Base-by-base conservation (phyloP, 2,797 vertebrate genomes). In the Champsocephalus gunnari region DNA sequence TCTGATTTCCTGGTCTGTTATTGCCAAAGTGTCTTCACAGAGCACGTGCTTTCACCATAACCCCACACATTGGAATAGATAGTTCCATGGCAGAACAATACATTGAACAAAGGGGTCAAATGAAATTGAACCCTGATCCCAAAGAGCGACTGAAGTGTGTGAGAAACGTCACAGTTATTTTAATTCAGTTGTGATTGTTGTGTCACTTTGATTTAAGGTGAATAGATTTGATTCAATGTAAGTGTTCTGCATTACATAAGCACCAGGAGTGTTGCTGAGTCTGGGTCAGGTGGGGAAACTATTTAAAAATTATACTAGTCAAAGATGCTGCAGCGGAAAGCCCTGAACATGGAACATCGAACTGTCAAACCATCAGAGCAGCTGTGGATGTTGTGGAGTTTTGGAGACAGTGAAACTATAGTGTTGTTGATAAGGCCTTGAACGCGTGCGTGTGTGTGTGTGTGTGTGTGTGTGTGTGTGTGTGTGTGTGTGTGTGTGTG, bases 351-450 rank as follows among this genome's bases (percentile, higher is more conserved):
- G 7, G 19, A 45, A 57, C 50, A 43, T 17, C 7, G 8, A 55
- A 21, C 5, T 51, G 16, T 43, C 1, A 24, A 69, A 53, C 16
- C 34, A 21, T 9, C 9, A n/a, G n/a, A 58, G 32, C 2, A 7
- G 21, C 21, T 48, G 14, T 49, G 16, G 17, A 34, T 16, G 45
- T 45, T 44, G 47, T 9, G 28, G 10, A 65, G 24, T 7, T 61
- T 61, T 61, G 24, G 34, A 56, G 9, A 58, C 12, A 64, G 64
- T 0, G 3, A 50, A 48, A 19, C 50, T 38, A 57, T 9, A 34
- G 32, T 65, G 41, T 43, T 19, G 43, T 74, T 61, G 65, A 70
- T 49, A 66, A 62, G 57, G 53, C 57, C 19, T 48, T 63, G 32
- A 24, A 9, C 4, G 1, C 44, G 55, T 3, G 55, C 62, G 32